A percentile compares a stretch with the other conserved stretches of the same genome.
Conservation (phyloP, 30 jellyfish, hydroid and myxozoan species). For the Phacellophora camtschatica region DNA sequence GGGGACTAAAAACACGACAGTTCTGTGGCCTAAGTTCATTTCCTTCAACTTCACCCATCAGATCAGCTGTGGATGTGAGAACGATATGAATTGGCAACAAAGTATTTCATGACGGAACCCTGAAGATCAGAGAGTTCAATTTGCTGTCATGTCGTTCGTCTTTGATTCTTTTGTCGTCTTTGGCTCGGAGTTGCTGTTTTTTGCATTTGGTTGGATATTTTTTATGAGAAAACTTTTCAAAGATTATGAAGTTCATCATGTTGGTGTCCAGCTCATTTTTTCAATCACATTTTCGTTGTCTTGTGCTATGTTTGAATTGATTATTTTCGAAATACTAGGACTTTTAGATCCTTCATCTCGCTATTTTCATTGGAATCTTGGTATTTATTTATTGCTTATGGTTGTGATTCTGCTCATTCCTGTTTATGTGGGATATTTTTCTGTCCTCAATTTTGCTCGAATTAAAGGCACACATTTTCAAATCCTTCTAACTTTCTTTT, state of each 20-base stretch:
- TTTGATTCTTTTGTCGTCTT: conserved; percentile 82
- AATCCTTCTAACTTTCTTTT: conserved; percentile 46
- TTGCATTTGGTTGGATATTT: conserved; percentile 94
- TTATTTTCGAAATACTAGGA: conserved; percentile 87
- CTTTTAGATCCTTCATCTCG: conserved; percentile 74
- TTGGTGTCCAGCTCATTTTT: conserved; percentile 86
- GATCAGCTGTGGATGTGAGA: no score
- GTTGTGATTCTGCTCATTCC: conserved; percentile 85
- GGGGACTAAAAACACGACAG: no score
- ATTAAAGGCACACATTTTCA: conserved; percentile 61
- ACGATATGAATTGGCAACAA: no score
- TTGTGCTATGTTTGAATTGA: conserved; percentile 94
- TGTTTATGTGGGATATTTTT: conserved; percentile 77
- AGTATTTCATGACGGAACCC: no score
- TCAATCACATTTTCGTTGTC: conserved; percentile 87
- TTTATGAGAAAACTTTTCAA: conserved; percentile 91
- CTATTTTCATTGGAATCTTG: conserved; percentile 89
- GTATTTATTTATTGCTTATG: conserved; percentile 73
- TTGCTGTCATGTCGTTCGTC: conserved; percentile 86
- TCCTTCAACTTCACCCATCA: no score
- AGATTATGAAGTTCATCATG: conserved; percentile 94
- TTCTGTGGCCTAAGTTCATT: no score
- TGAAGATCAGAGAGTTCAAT: no score
- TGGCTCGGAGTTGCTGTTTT: conserved; percentile 86
- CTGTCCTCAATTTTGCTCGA: conserved; percentile 76